Evolutionary conservation across 2,888 invertebrate species (phyloP), one percentile per base, ranked within the genome.

Genomic region (Bedellia somnulentella): DNA sequence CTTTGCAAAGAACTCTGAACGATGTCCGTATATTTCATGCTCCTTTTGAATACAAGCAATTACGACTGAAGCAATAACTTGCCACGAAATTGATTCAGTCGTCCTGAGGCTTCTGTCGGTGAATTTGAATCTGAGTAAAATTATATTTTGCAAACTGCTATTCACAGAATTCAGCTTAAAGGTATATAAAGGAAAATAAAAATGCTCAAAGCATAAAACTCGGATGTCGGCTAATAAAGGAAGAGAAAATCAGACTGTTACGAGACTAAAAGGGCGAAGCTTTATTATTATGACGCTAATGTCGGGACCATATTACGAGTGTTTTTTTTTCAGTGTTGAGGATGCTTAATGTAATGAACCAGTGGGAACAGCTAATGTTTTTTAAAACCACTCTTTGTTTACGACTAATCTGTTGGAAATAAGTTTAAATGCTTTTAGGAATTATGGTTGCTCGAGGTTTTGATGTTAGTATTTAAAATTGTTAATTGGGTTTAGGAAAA

Each of bases 231-330:
- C 57, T 67, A 67, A 67, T 68, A 68, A 68, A 66, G 60, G 57
- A 56, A 56, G 48, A 46, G 47, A 42, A 54, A 57, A 62, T 62
- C 60, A 53, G 45, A 46, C 44, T 44, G 52, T 30, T 32, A 29
- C 26, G 28, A 41, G 55, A 49, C 47, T 28, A 34, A 39, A 34
- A 36, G 47, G 54, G 42, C 37, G 48, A 49, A 51, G 44, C 56
- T 66, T 66, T 67, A 67, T 64, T 64, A 66, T 61, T 58, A 64
- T 53, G 57, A 50, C 47, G 49, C 55, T 60, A 62, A 64, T 62
- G 61, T 58, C 43, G 42, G 40, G 38, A 47, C 41, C 52, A 42
- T 56, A 55, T 56, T 50, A 41, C 40, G 37, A 36, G 43, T 42
- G 39, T 45, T 36, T 32, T 34, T 30, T 49, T 45, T 35, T 25